Base-by-base conservation (phyloP, 2,797 vertebrate species). In the Mallotus villosus region DNA sequence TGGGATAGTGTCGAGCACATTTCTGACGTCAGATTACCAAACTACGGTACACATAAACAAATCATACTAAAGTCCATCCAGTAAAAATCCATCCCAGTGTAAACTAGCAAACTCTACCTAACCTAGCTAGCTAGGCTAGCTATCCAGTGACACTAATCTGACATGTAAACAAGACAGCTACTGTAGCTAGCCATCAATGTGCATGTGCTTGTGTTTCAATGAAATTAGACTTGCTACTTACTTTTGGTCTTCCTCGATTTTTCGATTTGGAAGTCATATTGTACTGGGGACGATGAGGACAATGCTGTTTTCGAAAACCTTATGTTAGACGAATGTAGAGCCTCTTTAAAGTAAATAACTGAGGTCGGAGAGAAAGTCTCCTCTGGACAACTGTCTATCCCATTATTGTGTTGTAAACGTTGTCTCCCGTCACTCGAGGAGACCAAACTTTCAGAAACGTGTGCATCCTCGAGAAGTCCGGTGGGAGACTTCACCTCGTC, bases 331-430 rank as follows among this genome's bases (percentile, higher is more conserved):
- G 91, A 92, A 84, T 73, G 81, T 25, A 92, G 63, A n/a, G 92
- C 92, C 84, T 94, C 93, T 81, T 90, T 93, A 74, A 94, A 94
- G 81, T 89, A 94, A 8, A 94, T 94, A 41, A 94, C 92, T 0
- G 93, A 94, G 3, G 92, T 93, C 0, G 93, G 92, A 2, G 92
- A 92, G 0, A 94, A 86, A 27, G 90, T 89, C 61, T 94, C 93
- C 1, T 93, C 93, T 3, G 92, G 91, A 27, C 89, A 92, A 72
- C 85, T 73, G 25, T 41, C 84, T 0, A 57, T 90, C 57, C 92
- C 90, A 57, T 91, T 91, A 73, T 88, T 85, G 27, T 91, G 89
- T 0, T 85, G 80, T 12, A 85, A 75, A 4, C 64, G 76, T 0
- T 66, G 79, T 22, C 65, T 79, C 24, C 67, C 79, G 11, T 74